phyloP scores from a whole-genome alignment of 92 coral and sea anemone genomes.

The Umimayanthus kanabou region DNA sequence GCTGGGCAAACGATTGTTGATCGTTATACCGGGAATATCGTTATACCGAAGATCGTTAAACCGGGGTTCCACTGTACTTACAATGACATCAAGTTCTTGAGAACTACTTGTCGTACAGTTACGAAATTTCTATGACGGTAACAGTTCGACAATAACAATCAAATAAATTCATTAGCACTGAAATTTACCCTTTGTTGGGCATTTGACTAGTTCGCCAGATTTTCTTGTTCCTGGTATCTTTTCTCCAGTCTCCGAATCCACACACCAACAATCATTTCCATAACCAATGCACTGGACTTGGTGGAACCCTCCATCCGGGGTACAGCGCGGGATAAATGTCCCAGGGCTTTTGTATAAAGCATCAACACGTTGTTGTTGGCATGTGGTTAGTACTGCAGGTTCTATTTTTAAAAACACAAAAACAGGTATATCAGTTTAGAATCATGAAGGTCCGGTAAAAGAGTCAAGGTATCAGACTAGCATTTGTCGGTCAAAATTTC shows the following conservation, averaged over 20 bases:
- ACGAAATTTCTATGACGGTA: no score
- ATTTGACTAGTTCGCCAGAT: constrained; percentile 48
- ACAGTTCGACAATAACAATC: no score
- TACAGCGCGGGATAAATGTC: constrained; percentile 63
- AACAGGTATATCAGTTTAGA: neutral
- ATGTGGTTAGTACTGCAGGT: constrained; percentile 51
- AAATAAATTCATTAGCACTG: no score
- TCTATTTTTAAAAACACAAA: constrained; percentile 17
- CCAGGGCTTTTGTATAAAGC: constrained; percentile 54
- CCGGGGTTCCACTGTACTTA: no score
- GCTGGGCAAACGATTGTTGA: no score
- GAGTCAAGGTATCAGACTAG: no score
- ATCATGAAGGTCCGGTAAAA: neutral
- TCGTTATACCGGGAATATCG: no score
- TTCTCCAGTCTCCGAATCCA: constrained; percentile 45
- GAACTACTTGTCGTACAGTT: no score
- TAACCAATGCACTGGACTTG: constrained; percentile 59
- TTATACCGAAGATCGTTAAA: no score
- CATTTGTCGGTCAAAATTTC: no score
- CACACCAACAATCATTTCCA: constrained; percentile 80
- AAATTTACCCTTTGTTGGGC: constrained; percentile 52
- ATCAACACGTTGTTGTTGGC: constrained; percentile 65
- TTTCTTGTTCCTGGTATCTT: constrained; percentile 64
- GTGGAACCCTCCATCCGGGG: constrained; percentile 43
- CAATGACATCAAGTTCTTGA: no score